Percentiles rank a stretch among this genome's conserved stretches.
phyloP scores from a whole-genome alignment of 2,888 invertebrate species.

The Meganola albula region DNA sequence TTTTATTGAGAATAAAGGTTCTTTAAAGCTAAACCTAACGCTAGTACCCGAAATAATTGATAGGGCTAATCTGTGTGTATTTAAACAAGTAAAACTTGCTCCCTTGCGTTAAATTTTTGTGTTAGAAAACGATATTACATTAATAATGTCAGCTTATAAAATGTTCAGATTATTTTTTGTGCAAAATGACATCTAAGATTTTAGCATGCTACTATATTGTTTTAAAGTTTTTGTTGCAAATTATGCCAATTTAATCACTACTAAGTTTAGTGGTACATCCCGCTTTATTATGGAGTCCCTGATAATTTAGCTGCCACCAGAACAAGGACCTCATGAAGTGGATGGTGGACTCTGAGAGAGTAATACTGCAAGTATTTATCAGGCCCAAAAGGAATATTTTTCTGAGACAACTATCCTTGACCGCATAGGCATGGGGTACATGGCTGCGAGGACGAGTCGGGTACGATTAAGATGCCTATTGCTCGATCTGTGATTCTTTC shows the following conservation, averaged over 20 bases:
- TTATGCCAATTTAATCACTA: slow-evolving; percentile 18
- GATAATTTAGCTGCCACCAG: slow-evolving; percentile 24
- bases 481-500: not conserved
- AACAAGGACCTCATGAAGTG: slow-evolving; percentile 14
- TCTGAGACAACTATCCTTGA: slow-evolving; percentile 11
- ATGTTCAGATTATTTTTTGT: slow-evolving; percentile 7
- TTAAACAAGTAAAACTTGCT: slow-evolving; percentile 5
- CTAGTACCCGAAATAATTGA: slow-evolving; percentile 4
- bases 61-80: slow-evolving; percentile 3
- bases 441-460: slow-evolving; percentile 23
- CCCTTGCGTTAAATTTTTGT: slow-evolving; percentile 11
- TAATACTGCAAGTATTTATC: slow-evolving; percentile 15
- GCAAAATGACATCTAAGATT: slow-evolving; percentile 17
- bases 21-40: no score
- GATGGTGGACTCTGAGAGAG: no score
- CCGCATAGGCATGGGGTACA: slow-evolving; percentile 24
- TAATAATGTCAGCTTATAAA: not conserved
- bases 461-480: slow-evolving; percentile 20
- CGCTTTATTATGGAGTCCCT: slow-evolving; percentile 13
- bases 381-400: slow-evolving; percentile 16
- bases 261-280: slow-evolving; percentile 7
- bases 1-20: no score
- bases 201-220: slow-evolving; percentile 7
- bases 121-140: slow-evolving; percentile 16
- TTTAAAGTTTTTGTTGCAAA: slow-evolving; percentile 15